Evolutionary conservation across 2,888 invertebrate species (phyloP), one percentile per base, ranked within the genome.

Genomic region (Incurvaria masculella): DNA sequence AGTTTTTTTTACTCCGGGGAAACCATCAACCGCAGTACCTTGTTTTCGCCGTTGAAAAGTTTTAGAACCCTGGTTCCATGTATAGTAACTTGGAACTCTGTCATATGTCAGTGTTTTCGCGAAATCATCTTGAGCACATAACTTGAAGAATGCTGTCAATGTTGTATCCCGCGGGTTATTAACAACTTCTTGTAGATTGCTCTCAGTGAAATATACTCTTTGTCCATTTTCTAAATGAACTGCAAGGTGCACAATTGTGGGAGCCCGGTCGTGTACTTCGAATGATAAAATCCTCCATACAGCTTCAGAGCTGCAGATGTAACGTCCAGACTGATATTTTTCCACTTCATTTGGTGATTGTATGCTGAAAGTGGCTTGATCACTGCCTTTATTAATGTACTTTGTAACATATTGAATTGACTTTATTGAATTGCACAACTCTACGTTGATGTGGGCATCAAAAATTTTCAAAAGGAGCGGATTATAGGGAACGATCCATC

Each of bases 401-500:
- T 56, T 56, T 47, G 38, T 44, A 46, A 54, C 45, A 50, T 52
- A 52, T 49, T 47, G 21, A 27, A 46, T 46, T 17, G 46, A 27
- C 19, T 42, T 14, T 18, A 46, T 19, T 5, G 51, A 51, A 51
- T 43, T 53, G 46, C 55, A 57, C 41, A 45, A 50, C 47, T 55
- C 55, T n/a, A 55, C 53, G 42, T 55, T 55, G 26, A 55, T 53
- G 48, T 55, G 55, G 33, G 52, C 51, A 33, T 52, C 45, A 48
- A 52, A 54, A 42, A 45, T 51, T 50, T 49, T 57, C 6, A 42
- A 53, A 44, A 57, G 48, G 17, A 55, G 46, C 39, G 51, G 51
- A 48, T 48, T 47, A 50, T 54, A 54, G 10, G 54, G 54, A 45
- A 57, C 53, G 18, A 53, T 45, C 57, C 55, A 56, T 46, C 53